Evolutionary conservation across 2,113 vertebrate species (phyloP).

Genomic region (Junco hyemalis): DNA sequence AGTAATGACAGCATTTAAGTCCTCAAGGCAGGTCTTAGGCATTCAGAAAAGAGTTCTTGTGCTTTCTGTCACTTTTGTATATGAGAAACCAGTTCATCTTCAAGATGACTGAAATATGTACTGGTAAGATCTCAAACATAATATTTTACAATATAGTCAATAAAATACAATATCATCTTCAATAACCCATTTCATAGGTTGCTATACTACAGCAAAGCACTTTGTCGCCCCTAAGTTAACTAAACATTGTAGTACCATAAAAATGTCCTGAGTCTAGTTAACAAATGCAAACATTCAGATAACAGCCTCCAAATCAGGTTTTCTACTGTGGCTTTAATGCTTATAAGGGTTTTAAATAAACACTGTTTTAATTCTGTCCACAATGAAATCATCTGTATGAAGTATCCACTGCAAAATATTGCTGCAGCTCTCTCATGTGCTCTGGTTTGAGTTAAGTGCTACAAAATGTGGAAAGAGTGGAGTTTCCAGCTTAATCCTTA

Average conservation of each 20-base stretch:
- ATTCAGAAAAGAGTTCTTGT: neutral
- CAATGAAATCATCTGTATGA: neutral
- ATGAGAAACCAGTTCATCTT: neutral
- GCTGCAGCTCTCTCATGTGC: neutral
- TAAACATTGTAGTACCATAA: neutral
- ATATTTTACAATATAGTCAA: neutral
- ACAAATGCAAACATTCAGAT: neutral
- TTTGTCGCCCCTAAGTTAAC: neutral
- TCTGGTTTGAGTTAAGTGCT: constrained; percentile 1
- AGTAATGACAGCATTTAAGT: neutral
- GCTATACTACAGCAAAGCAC: neutral
- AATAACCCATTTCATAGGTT: neutral
- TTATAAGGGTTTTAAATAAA: constrained; percentile 1
- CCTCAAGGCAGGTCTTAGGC: neutral
- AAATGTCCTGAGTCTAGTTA: neutral
- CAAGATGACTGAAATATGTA: neutral
- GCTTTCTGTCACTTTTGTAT: neutral
- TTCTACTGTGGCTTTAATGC: neutral
- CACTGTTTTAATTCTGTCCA: neutral
- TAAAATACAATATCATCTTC: neutral
- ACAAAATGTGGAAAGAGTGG: neutral
- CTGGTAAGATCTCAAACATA: neutral
- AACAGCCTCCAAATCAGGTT: neutral
- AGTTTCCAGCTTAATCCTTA: neutral
- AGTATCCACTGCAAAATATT: neutral